Base-by-base conservation (phyloP, 2,797 vertebrate species). In the Scolopax rusticola region DNA sequence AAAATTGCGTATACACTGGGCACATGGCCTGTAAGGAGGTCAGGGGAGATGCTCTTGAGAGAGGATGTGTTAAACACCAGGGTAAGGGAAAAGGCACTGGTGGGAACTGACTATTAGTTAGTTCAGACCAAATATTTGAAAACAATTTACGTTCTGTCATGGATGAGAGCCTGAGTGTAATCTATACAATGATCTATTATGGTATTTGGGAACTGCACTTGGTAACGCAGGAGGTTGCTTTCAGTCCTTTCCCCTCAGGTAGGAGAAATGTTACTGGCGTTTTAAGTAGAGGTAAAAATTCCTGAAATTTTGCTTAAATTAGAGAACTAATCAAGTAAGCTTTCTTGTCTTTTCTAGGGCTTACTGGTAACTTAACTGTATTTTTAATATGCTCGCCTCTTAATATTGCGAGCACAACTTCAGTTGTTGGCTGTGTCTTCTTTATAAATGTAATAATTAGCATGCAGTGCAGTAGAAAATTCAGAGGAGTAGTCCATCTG, bases 41-140 rank as follows among this genome's bases (percentile, higher is more conserved):
- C 30, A 65, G 53, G 70, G 64, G 73, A 27, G 27, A 17, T 43
- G 50, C 21, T 28, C 38, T 71, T n/a, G 73, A 53, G 41, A 83
- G 57, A 12, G 19, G 13, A 11, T 53, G 11, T 2, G 0, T 69
- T 82, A 36, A 60, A 48, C 0, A 0, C 20, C 59, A 25, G 4
- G 13, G 7, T 64, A 5, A 83, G 20, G 25, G 1, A 3, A 54
- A 94, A 25, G 61, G 19, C 8, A 12, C 0, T 0, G 41, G 18
- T 54, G 21, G 53, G 41, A 92, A 65, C 10, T 68, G 40, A 28
- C 17, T 87, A 1, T 59, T 81, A 36, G 15, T 45, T 33, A 64
- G 50, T 65, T 86, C 67, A 69, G 20, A 45, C n/a, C 38, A 74
- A 59, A 59, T 51, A 64, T 51, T 71, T 80, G 36, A 54, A 74